Base-by-base conservation (phyloP, 2,113 vertebrate genomes). In the Pitta sordida region DNA sequence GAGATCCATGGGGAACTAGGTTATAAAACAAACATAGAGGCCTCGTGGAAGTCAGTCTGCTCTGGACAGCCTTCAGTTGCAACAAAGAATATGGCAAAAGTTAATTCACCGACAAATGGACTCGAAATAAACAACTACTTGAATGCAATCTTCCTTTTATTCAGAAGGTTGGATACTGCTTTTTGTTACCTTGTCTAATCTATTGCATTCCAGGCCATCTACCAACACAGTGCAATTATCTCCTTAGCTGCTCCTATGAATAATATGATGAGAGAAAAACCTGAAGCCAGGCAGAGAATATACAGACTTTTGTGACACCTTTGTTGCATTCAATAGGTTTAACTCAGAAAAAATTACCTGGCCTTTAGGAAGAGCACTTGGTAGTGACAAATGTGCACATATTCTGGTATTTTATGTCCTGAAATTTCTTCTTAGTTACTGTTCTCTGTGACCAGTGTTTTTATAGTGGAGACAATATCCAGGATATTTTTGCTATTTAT, bases 401-500 rank as follows among this genome's bases (percentile, higher is more conserved):
- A 83, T 80, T 77, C 68, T 86, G 55, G 63, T 26, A 51, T 4
- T 86, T 77, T 15, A 2, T 30, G n/a, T 81, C 77, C 64, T 67
- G 58, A 88, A 46, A 55, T 39, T 70, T 88, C 68, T 86, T 74
- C 64, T 83, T 74, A n/a, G 71, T 88, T 86, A 81, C 86, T 75
- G 43, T 56, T 59, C 67, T 87, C 36, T 48, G 37, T 49, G 43
- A 77, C 70, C 64, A 83, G 36, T 86, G 55, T 86, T 95, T 95
- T 86, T 78, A 88, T 62, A 95, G 73, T 55, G 48, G 21, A 81
- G 88, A 59, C 7, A 4, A 91, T 86, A 96, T 80, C 71, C 95
- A 88, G 90, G 92, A 91, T 96, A 86, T 77, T 90, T 95, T 83
- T 86, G 80, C 92, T 96, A 92, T 96, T 94, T 94, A 78, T 92